phyloP scores from a whole-genome alignment of 2,888 invertebrate species.

The Glyphotaelius pellucidus region DNA sequence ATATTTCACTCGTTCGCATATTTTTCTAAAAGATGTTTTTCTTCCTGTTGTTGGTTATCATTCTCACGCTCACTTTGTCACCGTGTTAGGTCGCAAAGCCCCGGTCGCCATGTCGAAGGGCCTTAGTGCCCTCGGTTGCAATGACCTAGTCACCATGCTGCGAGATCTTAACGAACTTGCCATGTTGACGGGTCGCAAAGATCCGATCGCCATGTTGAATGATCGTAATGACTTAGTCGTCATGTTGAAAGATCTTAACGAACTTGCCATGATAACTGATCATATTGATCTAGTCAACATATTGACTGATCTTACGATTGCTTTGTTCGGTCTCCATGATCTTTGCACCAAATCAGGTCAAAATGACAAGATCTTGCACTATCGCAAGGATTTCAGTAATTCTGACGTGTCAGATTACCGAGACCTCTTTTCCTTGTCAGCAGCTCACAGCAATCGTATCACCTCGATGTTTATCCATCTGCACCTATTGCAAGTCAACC shows the following conservation, averaged over 20 bases:
- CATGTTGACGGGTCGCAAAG: background rate
- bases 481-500: conserved; percentile 18
- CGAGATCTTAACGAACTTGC: background rate
- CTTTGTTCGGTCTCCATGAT: background rate
- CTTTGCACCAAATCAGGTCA: background rate
- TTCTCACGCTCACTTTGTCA: conserved; percentile 6
- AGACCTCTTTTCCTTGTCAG: background rate
- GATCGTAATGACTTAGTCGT: background rate
- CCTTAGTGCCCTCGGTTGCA: background rate
- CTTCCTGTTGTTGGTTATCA: conserved; percentile 45
- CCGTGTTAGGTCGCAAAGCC: background rate
- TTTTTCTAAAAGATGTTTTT: conserved; percentile 63
- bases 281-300: background rate
- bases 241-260: background rate
- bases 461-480: conserved; percentile 19
- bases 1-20: conserved; percentile 59
- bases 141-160: background rate
- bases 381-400: background rate
- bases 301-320: background rate
- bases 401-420: background rate
- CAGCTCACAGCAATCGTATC: background rate
- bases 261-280: background rate
- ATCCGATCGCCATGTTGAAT: background rate
- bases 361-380: background rate
- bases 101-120: background rate